Conservation (phyloP, 2,113 vertebrate species). For the Diglossa brunneiventris region DNA sequence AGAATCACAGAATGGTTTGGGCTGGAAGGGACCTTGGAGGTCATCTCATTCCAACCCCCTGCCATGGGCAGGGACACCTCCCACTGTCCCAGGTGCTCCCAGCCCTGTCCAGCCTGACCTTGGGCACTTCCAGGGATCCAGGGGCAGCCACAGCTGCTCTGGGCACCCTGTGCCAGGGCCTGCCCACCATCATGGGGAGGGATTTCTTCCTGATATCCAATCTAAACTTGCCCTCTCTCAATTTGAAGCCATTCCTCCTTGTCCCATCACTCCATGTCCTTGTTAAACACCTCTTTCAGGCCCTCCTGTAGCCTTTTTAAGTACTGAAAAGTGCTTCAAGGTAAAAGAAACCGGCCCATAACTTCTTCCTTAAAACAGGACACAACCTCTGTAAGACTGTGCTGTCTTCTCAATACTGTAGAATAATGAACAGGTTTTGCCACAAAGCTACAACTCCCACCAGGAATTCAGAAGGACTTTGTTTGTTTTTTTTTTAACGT, state of each 20-base stretch:
- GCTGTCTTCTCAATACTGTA: neutral
- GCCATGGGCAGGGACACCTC: fast-evolving
- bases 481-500: neutral
- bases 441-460: neutral
- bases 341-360: neutral
- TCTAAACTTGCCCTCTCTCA: neutral
- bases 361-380: neutral
- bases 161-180: neutral
- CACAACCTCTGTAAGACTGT: neutral
- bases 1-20: neutral
- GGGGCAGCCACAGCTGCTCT: neutral
- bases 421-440: neutral
- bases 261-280: neutral
- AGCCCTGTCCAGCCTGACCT: fast-evolving
- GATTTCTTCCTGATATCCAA: neutral
- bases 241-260: neutral
- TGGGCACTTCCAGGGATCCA: neutral
- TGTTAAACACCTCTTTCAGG: neutral
- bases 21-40: neutral
- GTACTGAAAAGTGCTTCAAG: neutral
- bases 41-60: too few relatives aligned
- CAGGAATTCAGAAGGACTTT: neutral
- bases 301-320: neutral
- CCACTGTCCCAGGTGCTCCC: neutral
- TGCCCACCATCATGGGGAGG: fast-evolving